Evolutionary conservation across 2,113 vertebrate species (phyloP), one percentile per base, ranked within the genome.

Genomic region (Mormyrus lacerda): DNA sequence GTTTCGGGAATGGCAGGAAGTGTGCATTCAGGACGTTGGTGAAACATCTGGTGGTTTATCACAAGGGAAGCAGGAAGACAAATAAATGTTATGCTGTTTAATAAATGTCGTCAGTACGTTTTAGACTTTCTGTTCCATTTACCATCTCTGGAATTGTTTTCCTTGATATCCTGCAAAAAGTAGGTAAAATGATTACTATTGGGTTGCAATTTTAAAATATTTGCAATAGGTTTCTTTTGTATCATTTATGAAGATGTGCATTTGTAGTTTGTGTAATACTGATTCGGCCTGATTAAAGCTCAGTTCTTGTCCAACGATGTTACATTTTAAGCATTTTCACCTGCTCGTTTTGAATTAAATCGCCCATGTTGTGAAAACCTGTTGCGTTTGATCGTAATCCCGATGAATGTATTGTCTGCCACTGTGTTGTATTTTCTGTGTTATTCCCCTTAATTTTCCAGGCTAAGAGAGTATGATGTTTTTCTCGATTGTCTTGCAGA

Each of bases 401-500:
- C 17, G 73, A 35, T 15, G 10, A 39, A 76, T 39, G 11, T 76
- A 11, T 11, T 69, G 65, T 76, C 5, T 76, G 69, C 35, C 5
- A 1, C 44, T 21, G 3, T 42, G 17, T 13, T 42, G 15, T 21
- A 2, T 21, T 8, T 39, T 21, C 4, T 82, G 17, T 42, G 19
- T 82, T 19, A 13, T 19, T 53, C 39, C 19, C 15, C 83, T 85
- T 82, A 65, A 39, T 9, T 15, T 47, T 21, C 35, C 42, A 47
- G 44, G 21, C 21, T 5, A 13, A 76, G 15, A 42, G 9, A 47
- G 24, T 48, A n/a, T 27, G 9, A 51, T n/a, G 13, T 2, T 51
- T n/a, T 31, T 19, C 6, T 13, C 15, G 35, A 19, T 83, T 4
- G 91, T 53, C 17, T 10, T 87, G 48, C 91, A 99, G 98, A 96